Base-by-base conservation (phyloP, 2,113 vertebrate species). In the Labrus mixtus region DNA sequence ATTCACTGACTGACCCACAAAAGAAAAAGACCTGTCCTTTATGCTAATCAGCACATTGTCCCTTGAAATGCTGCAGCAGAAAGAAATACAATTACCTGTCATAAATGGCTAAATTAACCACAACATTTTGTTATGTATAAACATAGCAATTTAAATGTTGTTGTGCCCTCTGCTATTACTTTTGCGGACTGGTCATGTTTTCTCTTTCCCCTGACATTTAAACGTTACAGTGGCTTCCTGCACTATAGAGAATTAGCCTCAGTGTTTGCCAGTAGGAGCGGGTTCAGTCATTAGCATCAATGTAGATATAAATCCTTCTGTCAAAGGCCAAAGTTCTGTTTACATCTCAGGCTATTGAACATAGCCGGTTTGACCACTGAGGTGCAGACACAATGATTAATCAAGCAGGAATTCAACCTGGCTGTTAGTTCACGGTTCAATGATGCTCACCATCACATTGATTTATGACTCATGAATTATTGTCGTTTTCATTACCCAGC, bases 381-480 rank as follows among this genome's bases (percentile, higher is more conserved):
- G 61, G 76, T 83, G 79, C 62, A 53, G 82, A 80, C 59, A 54
- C 71, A 60, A 76, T 63, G 89, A 90, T 90, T 87, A 86, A 92
- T 90, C 79, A 83, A 68, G 76, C 81, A 51, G 46, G 51, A 72
- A 79, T 72, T 82, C 65, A 76, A 88, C 78, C 87, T 84, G 67
- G 70, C 81, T 74, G 76, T 39, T 72, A 25, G 77, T 87, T 86
- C 82, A 86, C 29, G 76, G 80, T 89, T 87, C 90, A 80, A 6
- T 73, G 76, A 73, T 22, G 79, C 81, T 76, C 61, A 59, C 74
- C 69, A 71, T 79, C 37, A 7, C 66, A 83, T 76, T 79, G 89
- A 91, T 83, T 87, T 75, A 75, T 88, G 82, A 87, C 83, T 88
- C 83, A 80, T 81, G 78, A 84, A 79, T 88, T 82, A 85, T 85